phyloP scores from a whole-genome alignment of 1,140 invertebrate species.

The Macrobrachium rosenbergii region DNA sequence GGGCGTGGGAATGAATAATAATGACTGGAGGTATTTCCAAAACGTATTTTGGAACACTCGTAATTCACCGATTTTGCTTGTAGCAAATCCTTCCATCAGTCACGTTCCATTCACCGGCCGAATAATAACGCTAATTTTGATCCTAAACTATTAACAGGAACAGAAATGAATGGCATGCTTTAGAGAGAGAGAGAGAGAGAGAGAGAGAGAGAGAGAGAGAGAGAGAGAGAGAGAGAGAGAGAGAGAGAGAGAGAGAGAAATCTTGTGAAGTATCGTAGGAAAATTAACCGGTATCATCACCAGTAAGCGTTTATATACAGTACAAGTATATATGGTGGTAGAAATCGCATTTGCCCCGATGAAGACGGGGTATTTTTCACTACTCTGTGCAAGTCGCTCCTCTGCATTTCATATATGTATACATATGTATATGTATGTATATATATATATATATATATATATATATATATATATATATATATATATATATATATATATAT shows the following conservation, averaged over 20 bases:
- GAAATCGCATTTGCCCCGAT: background rate
- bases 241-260: slow-evolving; percentile 8
- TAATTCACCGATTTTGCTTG: too few species aligned
- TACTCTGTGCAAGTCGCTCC: too few species aligned
- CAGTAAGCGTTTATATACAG: background rate
- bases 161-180: background rate
- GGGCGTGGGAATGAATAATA: too few species aligned
- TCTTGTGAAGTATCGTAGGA: background rate
- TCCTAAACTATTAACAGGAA: background rate
- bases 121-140: too few species aligned
- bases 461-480: background rate
- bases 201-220: slow-evolving; percentile 12
- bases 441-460: background rate
- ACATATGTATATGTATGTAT: background rate
- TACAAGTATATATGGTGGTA: background rate
- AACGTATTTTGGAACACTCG: too few species aligned
- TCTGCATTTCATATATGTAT: background rate
- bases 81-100: too few species aligned
- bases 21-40: too few species aligned
- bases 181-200: background rate
- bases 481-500: slow-evolving; percentile 2
- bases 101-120: too few species aligned
- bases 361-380: too few species aligned
- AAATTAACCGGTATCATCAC: background rate
- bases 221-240: slow-evolving; percentile 10